These are phyloP conservation scores for Latrodectus hesperus DNA, from an alignment of 2,888 invertebrate species.

Conservation along the genomic window DNA sequence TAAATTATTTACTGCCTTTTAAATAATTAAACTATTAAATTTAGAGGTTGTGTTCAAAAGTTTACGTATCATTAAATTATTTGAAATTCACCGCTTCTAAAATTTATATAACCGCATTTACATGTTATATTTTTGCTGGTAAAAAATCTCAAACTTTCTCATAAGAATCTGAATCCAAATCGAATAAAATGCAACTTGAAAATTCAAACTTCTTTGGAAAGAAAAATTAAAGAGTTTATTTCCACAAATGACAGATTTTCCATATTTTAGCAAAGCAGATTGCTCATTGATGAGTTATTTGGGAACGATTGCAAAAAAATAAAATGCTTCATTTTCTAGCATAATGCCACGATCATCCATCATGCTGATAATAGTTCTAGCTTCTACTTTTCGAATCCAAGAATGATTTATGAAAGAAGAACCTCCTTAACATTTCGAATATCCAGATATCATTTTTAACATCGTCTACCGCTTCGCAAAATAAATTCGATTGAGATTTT, in stretches of 20 bases:
- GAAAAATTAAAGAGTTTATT: conserved; percentile 7
- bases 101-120: too few relatives aligned
- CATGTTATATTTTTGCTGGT: too few relatives aligned
- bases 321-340: neutral
- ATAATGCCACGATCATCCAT: conserved; percentile 30
- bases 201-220: too few relatives aligned
- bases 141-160: too few relatives aligned
- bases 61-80: too few relatives aligned
- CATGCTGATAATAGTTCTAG: conserved; percentile 38
- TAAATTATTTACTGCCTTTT: too few relatives aligned
- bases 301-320: neutral
- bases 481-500: conserved; percentile 30
- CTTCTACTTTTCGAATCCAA: conserved; percentile 32
- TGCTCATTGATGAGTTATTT: conserved; percentile 16
- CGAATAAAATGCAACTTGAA: too few relatives aligned
- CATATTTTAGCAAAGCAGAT: conserved; percentile 40
- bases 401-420: conserved; percentile 37
- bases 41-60: too few relatives aligned
- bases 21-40: too few relatives aligned
- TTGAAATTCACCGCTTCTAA: too few relatives aligned
- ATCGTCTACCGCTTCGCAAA: conserved; percentile 22
- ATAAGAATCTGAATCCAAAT: too few relatives aligned
- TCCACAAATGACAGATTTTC: conserved; percentile 34
- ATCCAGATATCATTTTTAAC: conserved; percentile 52
- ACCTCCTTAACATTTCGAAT: conserved; percentile 46